A percentile compares a stretch with the other conserved stretches of the same genome.
Evolutionary conservation across 64 coral and sea anemone genomes (phyloP).

Genomic region (Catalaphyllia jardinei): DNA sequence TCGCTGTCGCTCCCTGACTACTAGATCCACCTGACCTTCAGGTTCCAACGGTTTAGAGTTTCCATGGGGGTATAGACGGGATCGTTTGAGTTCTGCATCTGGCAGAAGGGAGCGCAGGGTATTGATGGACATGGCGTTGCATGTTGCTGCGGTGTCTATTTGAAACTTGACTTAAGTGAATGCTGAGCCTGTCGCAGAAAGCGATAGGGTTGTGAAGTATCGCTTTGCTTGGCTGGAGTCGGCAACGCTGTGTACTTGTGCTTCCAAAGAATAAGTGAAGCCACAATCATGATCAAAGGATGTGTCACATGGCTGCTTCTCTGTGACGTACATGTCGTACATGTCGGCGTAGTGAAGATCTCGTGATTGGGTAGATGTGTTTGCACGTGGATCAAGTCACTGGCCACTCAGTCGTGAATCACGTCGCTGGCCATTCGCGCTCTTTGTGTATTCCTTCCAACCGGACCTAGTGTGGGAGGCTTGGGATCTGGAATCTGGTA

Average conservation of each 20-base stretch:
- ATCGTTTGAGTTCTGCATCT: constrained; percentile 15
- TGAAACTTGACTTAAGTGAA: constrained; percentile 54
- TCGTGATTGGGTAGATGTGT: neutral
- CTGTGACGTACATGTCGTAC: too few relatives aligned
- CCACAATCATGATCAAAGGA: too few relatives aligned
- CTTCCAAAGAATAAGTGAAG: too few relatives aligned
- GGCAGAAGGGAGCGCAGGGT: constrained; percentile 25
- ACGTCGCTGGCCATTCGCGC: too few relatives aligned
- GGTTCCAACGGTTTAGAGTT: constrained; percentile 59
- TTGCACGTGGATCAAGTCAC: neutral
- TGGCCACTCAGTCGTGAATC: neutral
- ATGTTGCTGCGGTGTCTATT: constrained; percentile 67
- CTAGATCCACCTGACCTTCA: constrained; percentile 50
- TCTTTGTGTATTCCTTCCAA: neutral
- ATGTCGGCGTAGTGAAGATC: constrained; percentile 34
- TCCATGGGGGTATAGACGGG: constrained; percentile 59
- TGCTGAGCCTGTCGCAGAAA: constrained; percentile 35
- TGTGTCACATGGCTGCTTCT: too few relatives aligned
- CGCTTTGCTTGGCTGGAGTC: constrained; percentile 5
- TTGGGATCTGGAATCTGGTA: neutral
- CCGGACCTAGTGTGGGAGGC: neutral
- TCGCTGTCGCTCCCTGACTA: constrained; percentile 56
- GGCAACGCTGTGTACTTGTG: constrained; percentile 12
- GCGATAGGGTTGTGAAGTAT: constrained; percentile 48
- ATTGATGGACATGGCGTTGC: constrained; percentile 34